Percentiles rank a stretch among this genome's conserved stretches.
phyloP scores from a whole-genome alignment of 1,140 invertebrate species.

The Colletes gigas region DNA sequence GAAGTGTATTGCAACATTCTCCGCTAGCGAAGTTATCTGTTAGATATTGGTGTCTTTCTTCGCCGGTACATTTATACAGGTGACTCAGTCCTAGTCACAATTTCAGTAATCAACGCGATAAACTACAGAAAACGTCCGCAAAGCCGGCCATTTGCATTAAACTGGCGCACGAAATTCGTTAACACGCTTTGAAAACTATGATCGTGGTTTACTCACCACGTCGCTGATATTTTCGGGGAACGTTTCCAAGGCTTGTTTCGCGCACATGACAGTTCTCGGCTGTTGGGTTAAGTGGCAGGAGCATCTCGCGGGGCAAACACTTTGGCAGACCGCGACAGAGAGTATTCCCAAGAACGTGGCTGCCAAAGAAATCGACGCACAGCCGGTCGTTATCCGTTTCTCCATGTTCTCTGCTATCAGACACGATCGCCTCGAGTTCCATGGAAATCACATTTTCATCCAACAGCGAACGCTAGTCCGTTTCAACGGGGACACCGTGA shows the following conservation, averaged over 20 bases:
- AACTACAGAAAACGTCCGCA: neutral
- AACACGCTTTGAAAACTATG: too few relatives aligned
- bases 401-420: constrained; percentile 33
- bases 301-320: constrained; percentile 64
- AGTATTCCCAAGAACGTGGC: constrained; percentile 29
- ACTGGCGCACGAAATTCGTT: too few relatives aligned
- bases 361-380: neutral
- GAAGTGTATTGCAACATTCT: neutral
- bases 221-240: constrained; percentile 69
- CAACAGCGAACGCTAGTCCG: neutral
- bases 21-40: neutral
- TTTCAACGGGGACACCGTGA: neutral
- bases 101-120: constrained; percentile 25
- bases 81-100: constrained; percentile 21
- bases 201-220: constrained; percentile 47
- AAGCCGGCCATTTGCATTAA: too few relatives aligned
- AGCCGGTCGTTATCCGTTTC: constrained; percentile 13
- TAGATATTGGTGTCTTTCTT: neutral
- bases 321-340: constrained; percentile 19
- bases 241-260: constrained; percentile 49
- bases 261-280: constrained; percentile 63
- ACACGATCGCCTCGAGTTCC: constrained; percentile 9
- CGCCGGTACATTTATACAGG: neutral
- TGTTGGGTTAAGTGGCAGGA: constrained; percentile 57
- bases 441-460: constrained; percentile 37